Conservation (phyloP, 1,140 invertebrate genomes). For the Leptinotarsa texana region DNA sequence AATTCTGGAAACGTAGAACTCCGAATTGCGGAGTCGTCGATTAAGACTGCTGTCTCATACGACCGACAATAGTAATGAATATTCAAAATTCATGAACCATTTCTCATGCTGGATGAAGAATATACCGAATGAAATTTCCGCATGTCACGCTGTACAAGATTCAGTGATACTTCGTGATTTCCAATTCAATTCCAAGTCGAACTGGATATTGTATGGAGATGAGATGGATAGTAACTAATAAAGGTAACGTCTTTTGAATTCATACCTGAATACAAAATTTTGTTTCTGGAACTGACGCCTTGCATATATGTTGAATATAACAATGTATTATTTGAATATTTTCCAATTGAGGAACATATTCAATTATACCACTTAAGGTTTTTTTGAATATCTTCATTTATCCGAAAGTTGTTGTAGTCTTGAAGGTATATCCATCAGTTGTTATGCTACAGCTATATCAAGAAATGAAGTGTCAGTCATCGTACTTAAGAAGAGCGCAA, state of each 20-base stretch:
- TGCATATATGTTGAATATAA: no score
- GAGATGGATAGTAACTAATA: not conserved
- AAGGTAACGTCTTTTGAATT: not conserved
- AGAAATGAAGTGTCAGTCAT: no score
- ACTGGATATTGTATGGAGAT: not conserved
- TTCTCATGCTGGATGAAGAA: conserved; percentile 27
- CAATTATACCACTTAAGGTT: no score
- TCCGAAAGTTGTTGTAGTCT: no score
- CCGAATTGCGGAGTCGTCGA: conserved; percentile 22
- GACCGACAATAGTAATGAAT: conserved; percentile 28
- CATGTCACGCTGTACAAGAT: conserved; percentile 19
- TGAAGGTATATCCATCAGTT: no score
- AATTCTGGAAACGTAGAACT: conserved; percentile 33
- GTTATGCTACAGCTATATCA: no score
- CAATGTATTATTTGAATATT: no score
- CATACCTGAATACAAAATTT: no score
- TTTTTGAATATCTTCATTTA: no score
- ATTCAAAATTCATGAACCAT: conserved; percentile 28
- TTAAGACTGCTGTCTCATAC: conserved; percentile 22
- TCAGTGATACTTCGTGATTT: conserved; percentile 15
- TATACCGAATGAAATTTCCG: conserved; percentile 30
- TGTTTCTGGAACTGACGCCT: no score
- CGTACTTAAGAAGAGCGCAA: no score
- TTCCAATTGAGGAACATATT: no score
- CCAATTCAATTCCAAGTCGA: not conserved